Conservation (phyloP, 2,888 invertebrate genomes). For the Chydorus sphaericus region DNA sequence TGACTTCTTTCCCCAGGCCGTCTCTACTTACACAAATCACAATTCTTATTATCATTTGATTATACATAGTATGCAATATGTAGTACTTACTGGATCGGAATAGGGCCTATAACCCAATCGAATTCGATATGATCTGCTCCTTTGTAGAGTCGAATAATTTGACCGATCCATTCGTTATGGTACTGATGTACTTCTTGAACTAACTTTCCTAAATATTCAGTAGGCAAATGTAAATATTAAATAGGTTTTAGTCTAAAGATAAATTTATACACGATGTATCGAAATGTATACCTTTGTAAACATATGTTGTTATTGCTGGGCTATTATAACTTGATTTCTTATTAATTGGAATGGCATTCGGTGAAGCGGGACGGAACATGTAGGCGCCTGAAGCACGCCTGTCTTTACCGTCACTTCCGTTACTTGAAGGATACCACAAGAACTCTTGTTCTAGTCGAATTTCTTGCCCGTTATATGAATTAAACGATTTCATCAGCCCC, state of each 20-base stretch:
- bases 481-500: slow-evolving; percentile 8
- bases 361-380: slow-evolving; percentile 56
- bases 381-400: slow-evolving; percentile 82
- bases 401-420: slow-evolving; percentile 46
- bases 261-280: no score
- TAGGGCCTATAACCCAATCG: slow-evolving; percentile 41
- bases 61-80: background rate
- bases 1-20: slow-evolving; percentile 62
- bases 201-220: no score
- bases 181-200: no score
- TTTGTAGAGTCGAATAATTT: no score
- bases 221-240: no score
- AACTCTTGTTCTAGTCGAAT: slow-evolving; percentile 43
- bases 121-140: slow-evolving; percentile 35
- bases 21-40: slow-evolving; percentile 26
- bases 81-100: slow-evolving; percentile 28
- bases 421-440: slow-evolving; percentile 52
- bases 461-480: background rate
- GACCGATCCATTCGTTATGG: no score
- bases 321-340: no score
- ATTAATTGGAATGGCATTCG: slow-evolving; percentile 28
- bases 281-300: no score
- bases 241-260: no score
- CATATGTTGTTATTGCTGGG: no score
- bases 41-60: background rate